Conservation (phyloP, 2,797 vertebrate genomes). For the Melanotaenia nigrans region DNA sequence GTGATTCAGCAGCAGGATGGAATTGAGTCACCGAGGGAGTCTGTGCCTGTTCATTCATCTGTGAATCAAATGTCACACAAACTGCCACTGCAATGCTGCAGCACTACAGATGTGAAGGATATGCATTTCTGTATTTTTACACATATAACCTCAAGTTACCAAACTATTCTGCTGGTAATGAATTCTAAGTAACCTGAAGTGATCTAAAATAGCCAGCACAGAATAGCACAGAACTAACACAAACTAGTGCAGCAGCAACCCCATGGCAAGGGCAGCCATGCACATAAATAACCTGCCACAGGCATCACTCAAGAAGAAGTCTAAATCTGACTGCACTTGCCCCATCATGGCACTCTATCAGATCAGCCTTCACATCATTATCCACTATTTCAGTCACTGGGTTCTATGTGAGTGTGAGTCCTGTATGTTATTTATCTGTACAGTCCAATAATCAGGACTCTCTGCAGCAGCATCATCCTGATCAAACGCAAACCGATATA, state of each 20-base stretch:
- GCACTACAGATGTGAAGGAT: background rate
- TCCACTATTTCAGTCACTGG: slow-evolving; percentile 8
- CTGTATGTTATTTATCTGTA: slow-evolving; percentile 25
- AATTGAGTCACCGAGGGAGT: slow-evolving; percentile 17
- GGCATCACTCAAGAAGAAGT: slow-evolving; percentile 73
- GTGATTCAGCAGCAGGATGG: background rate
- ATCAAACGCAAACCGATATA: slow-evolving; percentile 27
- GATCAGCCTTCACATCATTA: slow-evolving; percentile 25
- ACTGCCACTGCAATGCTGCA: background rate
- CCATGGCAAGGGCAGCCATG: slow-evolving; percentile 75
- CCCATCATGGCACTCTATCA: slow-evolving; percentile 44
- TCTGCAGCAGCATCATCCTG: slow-evolving; percentile 17
- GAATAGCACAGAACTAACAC: slow-evolving; percentile 30
- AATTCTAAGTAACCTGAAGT: slow-evolving; percentile 46
- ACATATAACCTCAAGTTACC: background rate
- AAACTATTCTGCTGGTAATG: slow-evolving; percentile 25
- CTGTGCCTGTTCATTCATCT: slow-evolving; percentile 17
- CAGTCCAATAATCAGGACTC: slow-evolving; percentile 26
- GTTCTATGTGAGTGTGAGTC: slow-evolving; percentile 17
- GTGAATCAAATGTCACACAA: slow-evolving; percentile 12
- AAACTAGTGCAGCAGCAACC: slow-evolving; percentile 65
- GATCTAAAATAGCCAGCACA: slow-evolving; percentile 57
- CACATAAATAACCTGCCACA: slow-evolving; percentile 68
- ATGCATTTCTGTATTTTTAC: background rate
- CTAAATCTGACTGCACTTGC: slow-evolving; percentile 62